Percentiles rank a stretch among this genome's conserved stretches.
These are phyloP conservation scores for Arvicanthis niloticus DNA, from an alignment of 2,113 vertebrate genomes.

Conservation along the genomic window DNA sequence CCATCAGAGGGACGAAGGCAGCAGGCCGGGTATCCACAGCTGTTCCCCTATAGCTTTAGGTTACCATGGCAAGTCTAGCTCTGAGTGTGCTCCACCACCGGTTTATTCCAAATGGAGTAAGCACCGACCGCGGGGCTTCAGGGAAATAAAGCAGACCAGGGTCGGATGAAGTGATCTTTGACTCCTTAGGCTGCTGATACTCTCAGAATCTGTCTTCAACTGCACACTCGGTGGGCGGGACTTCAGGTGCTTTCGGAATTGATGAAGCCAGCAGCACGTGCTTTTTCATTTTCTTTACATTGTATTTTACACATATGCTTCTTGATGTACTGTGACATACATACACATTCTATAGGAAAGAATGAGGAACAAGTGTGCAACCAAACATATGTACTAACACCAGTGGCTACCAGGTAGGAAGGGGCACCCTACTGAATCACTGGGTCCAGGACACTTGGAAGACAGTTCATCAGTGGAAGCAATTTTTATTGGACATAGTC, in stretches of 20 bases:
- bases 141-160: neutral
- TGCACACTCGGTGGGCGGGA: too few relatives aligned
- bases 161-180: neutral
- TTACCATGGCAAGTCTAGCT: neutral
- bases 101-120: neutral
- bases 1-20: neutral
- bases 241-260: neutral
- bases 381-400: neutral
- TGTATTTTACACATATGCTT: neutral
- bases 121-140: neutral
- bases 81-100: neutral
- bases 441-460: neutral
- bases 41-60: neutral
- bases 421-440: neutral
- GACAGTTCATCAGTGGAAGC: neutral
- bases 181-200: neutral
- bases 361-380: neutral
- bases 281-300: neutral
- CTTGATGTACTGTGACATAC: neutral
- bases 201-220: neutral
- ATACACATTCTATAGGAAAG: neutral
- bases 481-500: neutral
- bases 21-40: neutral
- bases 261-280: accelerated
- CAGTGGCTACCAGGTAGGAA: accelerated